A percentile compares a stretch with the other conserved stretches of the same genome.
Evolutionary conservation across 2,888 invertebrate species (phyloP).

Genomic region (Andricus curvator): DNA sequence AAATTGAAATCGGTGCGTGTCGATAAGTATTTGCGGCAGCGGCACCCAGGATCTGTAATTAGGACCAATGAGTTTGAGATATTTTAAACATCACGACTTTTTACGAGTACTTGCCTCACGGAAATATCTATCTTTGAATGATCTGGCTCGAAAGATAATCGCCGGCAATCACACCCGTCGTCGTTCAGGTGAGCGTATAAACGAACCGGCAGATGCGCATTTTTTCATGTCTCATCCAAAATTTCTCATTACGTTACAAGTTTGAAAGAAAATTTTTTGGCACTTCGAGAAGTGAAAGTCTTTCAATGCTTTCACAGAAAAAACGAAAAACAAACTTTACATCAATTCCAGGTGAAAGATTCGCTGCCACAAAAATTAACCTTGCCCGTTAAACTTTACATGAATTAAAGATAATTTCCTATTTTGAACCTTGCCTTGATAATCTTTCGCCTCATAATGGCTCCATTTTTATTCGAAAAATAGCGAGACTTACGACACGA

Average conservation of each 20-base stretch:
- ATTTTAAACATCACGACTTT: conserved; percentile 42
- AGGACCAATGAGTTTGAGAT: conserved; percentile 41
- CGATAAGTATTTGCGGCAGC: conserved; percentile 37
- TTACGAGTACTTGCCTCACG: conserved; percentile 41
- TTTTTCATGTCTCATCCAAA: not conserved
- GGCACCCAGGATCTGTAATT: conserved; percentile 45
- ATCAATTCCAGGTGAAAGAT: no score
- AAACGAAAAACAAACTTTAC: no score
- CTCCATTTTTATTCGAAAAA: no score
- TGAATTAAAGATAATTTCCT: no score
- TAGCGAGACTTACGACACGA: no score
- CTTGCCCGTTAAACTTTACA: no score
- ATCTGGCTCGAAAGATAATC: conserved; percentile 31
- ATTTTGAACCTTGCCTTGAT: no score
- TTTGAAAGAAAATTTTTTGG: not conserved
- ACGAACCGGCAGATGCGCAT: not conserved
- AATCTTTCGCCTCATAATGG: no score
- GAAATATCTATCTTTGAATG: conserved; percentile 39
- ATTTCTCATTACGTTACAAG: not conserved
- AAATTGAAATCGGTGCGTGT: conserved; percentile 38
- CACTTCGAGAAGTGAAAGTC: no score
- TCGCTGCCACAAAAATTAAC: no score
- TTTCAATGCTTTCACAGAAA: no score
- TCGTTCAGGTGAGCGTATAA: conserved; percentile 3
- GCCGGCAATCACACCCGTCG: conserved; percentile 4